Percentiles rank a stretch among this genome's conserved stretches.
phyloP scores from a whole-genome alignment of 2,113 vertebrate genomes.

The Thalassarche chlororhynchos region DNA sequence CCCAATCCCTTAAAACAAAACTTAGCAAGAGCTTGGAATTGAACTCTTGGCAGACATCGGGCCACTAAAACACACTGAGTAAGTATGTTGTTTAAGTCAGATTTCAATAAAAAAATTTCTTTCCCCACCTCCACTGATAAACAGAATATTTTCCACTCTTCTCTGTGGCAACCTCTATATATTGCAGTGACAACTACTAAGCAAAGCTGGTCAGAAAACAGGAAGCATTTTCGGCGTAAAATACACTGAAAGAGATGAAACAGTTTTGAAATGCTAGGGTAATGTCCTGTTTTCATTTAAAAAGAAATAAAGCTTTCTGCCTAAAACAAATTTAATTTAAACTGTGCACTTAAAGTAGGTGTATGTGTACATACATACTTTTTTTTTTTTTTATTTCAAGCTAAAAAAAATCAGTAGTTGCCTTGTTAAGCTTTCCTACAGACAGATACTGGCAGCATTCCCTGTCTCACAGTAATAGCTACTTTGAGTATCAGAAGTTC shows the following conservation, averaged over 20 bases:
- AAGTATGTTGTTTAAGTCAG: background rate
- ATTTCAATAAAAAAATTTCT: background rate
- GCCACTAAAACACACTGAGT: background rate
- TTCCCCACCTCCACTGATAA: background rate
- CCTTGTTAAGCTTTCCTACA: background rate
- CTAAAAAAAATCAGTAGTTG: background rate
- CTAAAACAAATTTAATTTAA: background rate
- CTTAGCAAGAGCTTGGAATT: background rate
- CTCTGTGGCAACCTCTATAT: background rate
- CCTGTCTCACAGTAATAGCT: background rate
- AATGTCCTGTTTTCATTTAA: background rate
- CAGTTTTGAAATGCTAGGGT: background rate
- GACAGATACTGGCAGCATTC: slow-evolving; percentile 21
- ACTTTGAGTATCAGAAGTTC: slow-evolving; percentile 13
- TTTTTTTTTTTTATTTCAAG: background rate
- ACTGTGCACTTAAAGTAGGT: background rate
- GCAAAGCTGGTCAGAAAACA: background rate
- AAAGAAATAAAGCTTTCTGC: background rate
- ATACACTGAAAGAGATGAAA: background rate
- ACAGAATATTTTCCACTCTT: slow-evolving; percentile 14
- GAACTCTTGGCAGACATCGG: background rate
- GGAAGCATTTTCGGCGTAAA: slow-evolving; percentile 30
- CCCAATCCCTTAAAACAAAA: slow-evolving; percentile 38
- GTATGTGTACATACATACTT: background rate
- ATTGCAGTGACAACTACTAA: background rate